Evolutionary conservation across 2,888 invertebrate genomes (phyloP).

Genomic region (Leptinotarsa haldemani): DNA sequence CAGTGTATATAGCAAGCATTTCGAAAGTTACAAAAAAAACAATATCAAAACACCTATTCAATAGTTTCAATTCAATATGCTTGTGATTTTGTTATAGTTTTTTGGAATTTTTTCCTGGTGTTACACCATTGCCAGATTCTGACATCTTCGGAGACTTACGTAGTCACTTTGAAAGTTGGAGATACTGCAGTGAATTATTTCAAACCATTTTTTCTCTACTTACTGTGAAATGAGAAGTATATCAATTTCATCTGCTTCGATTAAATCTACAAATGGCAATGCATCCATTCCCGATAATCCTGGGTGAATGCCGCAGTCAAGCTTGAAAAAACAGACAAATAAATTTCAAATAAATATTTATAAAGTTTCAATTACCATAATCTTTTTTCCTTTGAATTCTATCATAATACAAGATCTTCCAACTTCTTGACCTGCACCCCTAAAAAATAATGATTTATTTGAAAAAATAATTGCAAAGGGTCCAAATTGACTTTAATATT

Average conservation of each 20-base stretch:
- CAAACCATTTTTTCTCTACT: slow-evolving; percentile 26
- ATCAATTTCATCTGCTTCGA: slow-evolving; percentile 98
- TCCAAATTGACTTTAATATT: too few species aligned
- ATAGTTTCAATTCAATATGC: too few species aligned
- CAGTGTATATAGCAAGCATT: too few species aligned
- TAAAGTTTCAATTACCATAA: slow-evolving; percentile 72
- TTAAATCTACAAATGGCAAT: slow-evolving; percentile 95
- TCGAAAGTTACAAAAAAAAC: too few species aligned
- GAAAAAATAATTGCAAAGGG: too few species aligned
- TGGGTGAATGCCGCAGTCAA: slow-evolving; percentile 99
- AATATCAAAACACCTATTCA: too few species aligned
- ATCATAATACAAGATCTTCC: slow-evolving; percentile 98
- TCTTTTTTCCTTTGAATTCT: slow-evolving; percentile 98
- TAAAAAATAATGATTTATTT: slow-evolving; percentile 57
- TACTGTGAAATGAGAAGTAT: slow-evolving; percentile 92
- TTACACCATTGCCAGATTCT: too few species aligned
- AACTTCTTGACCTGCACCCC: slow-evolving; percentile 98
- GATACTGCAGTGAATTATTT: too few species aligned
- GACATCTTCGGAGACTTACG: background rate
- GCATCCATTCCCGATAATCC: slow-evolving; percentile 98
- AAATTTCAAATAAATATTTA: background rate
- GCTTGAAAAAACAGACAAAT: slow-evolving; percentile 64
- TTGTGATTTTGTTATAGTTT: too few species aligned
- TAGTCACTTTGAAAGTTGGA: too few species aligned
- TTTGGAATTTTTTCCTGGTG: too few species aligned